Evolutionary conservation across 2,888 invertebrate genomes (phyloP).

Genomic region (Eugnorisma glareosa): DNA sequence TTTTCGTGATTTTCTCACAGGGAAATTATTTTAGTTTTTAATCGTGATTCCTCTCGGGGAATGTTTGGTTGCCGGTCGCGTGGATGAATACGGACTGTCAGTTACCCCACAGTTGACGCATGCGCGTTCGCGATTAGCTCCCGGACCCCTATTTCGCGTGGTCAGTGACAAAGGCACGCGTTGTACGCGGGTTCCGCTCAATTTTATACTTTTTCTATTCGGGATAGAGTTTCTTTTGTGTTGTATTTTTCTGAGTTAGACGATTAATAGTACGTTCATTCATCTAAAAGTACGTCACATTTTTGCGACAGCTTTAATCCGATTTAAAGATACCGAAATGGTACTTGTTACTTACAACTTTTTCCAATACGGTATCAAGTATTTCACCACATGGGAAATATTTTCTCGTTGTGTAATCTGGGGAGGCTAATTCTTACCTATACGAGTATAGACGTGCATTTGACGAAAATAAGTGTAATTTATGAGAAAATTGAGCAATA

Average conservation of each 20-base stretch:
- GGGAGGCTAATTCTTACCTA: neutral
- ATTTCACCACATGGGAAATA: conserved; percentile 7
- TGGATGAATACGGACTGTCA: conserved; percentile 67
- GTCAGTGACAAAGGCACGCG: conserved; percentile 48
- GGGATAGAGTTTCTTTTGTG: conserved; percentile 36
- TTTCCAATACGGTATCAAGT: neutral
- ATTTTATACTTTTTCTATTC: conserved; percentile 39
- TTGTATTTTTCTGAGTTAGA: conserved; percentile 1
- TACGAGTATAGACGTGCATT: too few relatives aligned
- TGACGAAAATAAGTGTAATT: conserved; percentile 8
- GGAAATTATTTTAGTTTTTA: conserved; percentile 47
- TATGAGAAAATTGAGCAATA: neutral
- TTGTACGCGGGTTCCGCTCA: conserved; percentile 52
- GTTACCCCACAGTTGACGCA: conserved; percentile 75
- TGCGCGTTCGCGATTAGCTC: conserved; percentile 71
- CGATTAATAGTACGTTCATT: conserved; percentile 58
- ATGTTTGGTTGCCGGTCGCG: conserved; percentile 66
- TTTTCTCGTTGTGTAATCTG: neutral
- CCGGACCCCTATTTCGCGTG: conserved; percentile 76
- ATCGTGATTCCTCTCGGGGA: conserved; percentile 58
- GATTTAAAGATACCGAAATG: conserved; percentile 4
- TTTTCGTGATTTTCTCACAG: conserved; percentile 68
- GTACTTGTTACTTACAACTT: neutral
- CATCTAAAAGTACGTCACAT: conserved; percentile 43
- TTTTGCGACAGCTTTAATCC: conserved; percentile 8